A percentile compares a stretch with the other conserved stretches of the same genome.
Conservation (phyloP, 2,888 invertebrate species). For the Pandemis heparana region DNA sequence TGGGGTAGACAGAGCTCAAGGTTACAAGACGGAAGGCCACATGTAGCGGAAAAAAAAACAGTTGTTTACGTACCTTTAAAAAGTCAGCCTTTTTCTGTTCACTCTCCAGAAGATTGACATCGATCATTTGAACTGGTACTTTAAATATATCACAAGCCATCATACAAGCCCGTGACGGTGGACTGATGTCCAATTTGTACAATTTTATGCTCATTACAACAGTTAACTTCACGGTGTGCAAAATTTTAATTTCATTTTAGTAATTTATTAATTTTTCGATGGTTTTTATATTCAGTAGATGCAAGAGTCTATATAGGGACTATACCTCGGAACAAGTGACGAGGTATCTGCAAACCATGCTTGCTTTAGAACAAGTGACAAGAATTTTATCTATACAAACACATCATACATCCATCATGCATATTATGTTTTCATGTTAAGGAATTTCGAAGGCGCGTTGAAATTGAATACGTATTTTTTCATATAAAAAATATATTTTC, state of each 20-base stretch:
- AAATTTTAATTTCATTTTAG: no score
- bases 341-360: neutral
- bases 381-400: neutral
- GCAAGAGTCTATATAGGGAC: neutral
- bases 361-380: neutral
- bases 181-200: constrained; percentile 62
- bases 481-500: neutral
- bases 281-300: neutral
- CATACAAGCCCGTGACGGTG: constrained; percentile 64
- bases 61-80: constrained; percentile 67
- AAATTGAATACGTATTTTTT: neutral
- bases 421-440: neutral
- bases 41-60: neutral
- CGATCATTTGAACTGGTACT: constrained; percentile 56
- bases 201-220: constrained; percentile 53
- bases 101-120: constrained; percentile 56
- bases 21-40: no score
- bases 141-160: constrained; percentile 63
- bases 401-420: neutral
- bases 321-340: no score
- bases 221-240: no score
- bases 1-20: no score
- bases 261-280: no score
- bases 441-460: neutral
- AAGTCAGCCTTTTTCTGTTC: constrained; percentile 71